Base-by-base conservation (phyloP, 2,797 vertebrate genomes). In the Melanotaenia parkinsoni region DNA sequence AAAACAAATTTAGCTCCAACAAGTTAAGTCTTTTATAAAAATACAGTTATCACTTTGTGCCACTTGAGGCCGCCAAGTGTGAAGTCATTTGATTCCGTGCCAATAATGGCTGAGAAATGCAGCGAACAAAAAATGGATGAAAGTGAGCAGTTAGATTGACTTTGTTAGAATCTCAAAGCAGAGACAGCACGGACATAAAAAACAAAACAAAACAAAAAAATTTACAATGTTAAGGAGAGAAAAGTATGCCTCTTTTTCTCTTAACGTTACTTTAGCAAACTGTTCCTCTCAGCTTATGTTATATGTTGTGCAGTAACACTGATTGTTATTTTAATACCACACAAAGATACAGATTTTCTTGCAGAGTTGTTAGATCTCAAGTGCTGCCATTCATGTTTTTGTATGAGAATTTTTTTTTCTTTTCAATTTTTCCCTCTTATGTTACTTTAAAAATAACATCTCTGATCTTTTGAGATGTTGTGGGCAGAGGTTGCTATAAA, bases 381-480 rank as follows among this genome's bases (percentile, higher is more conserved):
- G 13, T 56, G 11, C 26, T 16, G 26, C 2, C 26, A 16, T 56
- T 56, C 18, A 3, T 0, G 4, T 61, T 37, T 66, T 10, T 57
- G 33, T 58, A 18, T 5, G 1, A 75, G 53, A 67, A 73, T 26
- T 70, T 51, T 53, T 53, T 5, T 65, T 56, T 5, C 13, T 26
- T 32, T 33, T 43, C 4, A 20, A 78, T 70, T 77, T 33, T 63
- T 60, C 58, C 24, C 68, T 83, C 80, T 86, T 74, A 47, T 73
- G 76, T 54, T 74, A 83, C 77, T 86, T 84, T 82, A 86, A 84
- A 87, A 89, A 89, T 79, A 81, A 76, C 77, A 83, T 82, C 85
- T 82, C 75, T 82, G 77, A 88, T 92, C 86, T 91, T 92, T 88
- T 82, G 76, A 92, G 82, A 88, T 89, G 86, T 89, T 88, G 90